phyloP scores from a whole-genome alignment of 2,797 vertebrate species.

The Manis pentadactyla region DNA sequence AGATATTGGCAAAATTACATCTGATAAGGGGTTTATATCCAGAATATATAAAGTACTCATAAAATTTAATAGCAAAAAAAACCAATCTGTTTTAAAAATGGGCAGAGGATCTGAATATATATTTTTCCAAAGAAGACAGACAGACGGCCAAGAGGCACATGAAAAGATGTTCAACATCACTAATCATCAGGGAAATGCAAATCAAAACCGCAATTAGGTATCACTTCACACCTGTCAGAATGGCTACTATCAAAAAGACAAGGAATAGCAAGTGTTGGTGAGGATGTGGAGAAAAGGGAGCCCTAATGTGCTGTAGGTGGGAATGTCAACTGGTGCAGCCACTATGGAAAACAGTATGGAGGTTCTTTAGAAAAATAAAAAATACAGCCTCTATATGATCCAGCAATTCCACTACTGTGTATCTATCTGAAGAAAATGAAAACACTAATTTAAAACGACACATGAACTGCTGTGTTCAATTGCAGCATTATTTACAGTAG shows the following conservation, averaged over 20 bases:
- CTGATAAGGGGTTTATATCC: not conserved
- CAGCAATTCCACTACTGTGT: not conserved
- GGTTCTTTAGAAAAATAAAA: not conserved
- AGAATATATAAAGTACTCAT: not conserved
- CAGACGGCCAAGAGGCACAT: not conserved
- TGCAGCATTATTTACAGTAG: not conserved
- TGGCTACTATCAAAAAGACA: not conserved
- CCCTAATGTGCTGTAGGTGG: not conserved
- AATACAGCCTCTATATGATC: not conserved
- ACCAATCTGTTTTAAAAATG: not conserved
- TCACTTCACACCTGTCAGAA: not conserved
- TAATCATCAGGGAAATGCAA: not conserved
- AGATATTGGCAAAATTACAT: not conserved
- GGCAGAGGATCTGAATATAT: not conserved
- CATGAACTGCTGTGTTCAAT: not conserved
- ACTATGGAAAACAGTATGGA: not conserved
- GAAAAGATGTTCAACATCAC: not conserved
- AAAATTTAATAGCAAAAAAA: not conserved
- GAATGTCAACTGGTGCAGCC: not conserved
- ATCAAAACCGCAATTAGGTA: not conserved
- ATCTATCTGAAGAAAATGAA: not conserved
- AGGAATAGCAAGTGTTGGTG: not conserved
- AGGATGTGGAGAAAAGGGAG: not conserved
- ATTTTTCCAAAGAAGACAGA: not conserved
- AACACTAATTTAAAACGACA: not conserved